Percentiles rank a stretch among this genome's conserved stretches.
phyloP scores from a whole-genome alignment of 2,888 invertebrate genomes.

The Eudemis profundana region DNA sequence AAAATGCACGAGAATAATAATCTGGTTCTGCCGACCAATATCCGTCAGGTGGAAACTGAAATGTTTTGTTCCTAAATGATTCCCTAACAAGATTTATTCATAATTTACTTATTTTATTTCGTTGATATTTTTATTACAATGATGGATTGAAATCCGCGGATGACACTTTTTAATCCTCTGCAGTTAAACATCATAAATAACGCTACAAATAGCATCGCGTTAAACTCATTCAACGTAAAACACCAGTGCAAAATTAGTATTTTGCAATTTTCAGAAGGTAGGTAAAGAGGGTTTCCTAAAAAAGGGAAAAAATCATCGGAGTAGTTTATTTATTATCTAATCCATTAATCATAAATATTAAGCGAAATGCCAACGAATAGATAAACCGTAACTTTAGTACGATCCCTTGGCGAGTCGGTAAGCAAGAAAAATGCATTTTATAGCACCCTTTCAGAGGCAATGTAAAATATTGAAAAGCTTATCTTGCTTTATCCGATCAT shows the following conservation, averaged over 20 bases:
- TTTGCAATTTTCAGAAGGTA: no score
- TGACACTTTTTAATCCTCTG: no score
- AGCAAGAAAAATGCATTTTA: slow-evolving; percentile 35
- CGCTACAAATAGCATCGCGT: no score
- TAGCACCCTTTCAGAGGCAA: slow-evolving; percentile 21
- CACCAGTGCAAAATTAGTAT: no score
- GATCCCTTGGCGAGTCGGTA: slow-evolving; percentile 27
- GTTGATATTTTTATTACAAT: no score
- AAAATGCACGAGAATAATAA: slow-evolving; percentile 39
- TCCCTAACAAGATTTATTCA: no score
- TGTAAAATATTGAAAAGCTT: slow-evolving; percentile 33
- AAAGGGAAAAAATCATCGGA: background rate
- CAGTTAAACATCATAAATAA: no score
- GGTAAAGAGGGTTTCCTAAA: no score
- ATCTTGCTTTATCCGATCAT: slow-evolving; percentile 38
- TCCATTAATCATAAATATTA: slow-evolving; percentile 17
- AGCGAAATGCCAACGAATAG: slow-evolving; percentile 19
- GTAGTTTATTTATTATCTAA: background rate
- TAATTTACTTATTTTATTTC: no score
- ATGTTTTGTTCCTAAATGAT: slow-evolving; percentile 16
- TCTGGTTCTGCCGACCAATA: slow-evolving; percentile 32
- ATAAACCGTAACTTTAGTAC: slow-evolving; percentile 19
- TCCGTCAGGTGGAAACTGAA: slow-evolving; percentile 28
- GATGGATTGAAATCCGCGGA: no score
- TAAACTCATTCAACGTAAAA: no score